Evolutionary conservation across 2,113 vertebrate species (phyloP).

Genomic region (Galbula dea): DNA sequence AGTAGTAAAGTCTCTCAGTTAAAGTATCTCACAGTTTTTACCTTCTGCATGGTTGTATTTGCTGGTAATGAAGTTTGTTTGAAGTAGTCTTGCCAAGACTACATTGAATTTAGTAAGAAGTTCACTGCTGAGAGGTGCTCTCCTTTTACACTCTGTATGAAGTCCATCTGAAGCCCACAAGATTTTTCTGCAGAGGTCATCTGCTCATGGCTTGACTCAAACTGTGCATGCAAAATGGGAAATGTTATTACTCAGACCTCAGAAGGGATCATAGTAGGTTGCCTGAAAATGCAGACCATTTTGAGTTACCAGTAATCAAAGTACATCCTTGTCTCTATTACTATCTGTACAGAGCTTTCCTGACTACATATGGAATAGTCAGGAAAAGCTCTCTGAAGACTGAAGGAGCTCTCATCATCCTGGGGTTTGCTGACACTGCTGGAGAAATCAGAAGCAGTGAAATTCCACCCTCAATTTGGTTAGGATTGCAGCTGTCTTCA

Average conservation of each 20-base stretch:
- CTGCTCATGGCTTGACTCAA: not conserved
- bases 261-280: not conserved
- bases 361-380: not conserved
- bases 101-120: not conserved
- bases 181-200: not conserved
- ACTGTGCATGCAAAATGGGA: not conserved
- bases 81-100: not conserved
- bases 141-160: not conserved
- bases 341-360: not conserved
- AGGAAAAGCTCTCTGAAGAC: not conserved
- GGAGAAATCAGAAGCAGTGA: not conserved
- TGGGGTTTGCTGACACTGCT: not conserved
- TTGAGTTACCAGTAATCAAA: constrained; percentile 25
- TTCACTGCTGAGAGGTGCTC: not conserved
- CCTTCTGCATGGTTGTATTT: not conserved
- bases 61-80: not conserved
- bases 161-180: not conserved
- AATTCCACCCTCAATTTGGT: not conserved
- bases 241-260: constrained; percentile 5
- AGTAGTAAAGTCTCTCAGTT: not conserved
- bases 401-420: not conserved
- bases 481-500: not conserved
- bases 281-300: constrained; percentile 3
- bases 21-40: not conserved
- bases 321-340: constrained; percentile 12